Base-by-base conservation (phyloP, 23 tunicate species). In the Corella eumyota region DNA sequence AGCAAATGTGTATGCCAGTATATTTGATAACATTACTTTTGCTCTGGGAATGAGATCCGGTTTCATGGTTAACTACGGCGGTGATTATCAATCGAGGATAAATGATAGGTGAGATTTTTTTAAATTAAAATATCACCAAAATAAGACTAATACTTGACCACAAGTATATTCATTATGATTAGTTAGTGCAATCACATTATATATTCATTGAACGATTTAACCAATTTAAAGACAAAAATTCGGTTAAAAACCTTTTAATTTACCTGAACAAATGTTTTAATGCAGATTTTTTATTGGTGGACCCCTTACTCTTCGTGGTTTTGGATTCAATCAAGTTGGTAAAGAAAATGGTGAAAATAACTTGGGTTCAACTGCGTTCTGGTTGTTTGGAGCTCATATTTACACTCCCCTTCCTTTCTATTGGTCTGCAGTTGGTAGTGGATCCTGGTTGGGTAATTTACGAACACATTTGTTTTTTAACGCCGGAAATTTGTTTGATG, bases 261-360 rank as follows among this genome's bases (percentile, higher is more conserved):
- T 54, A 15, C 32, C 36, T 26, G 57, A 71, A 24, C n/a, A 26
- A 0, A 34, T 50, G 17, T 49, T 73, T 48, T 27, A 58, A 34
- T 72, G 66, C 33, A 50, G 46, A 73, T 90, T 90, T 70, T 80
- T 79, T 61, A 70, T 90, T 20, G 97, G 97, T 1, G 97, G 97
- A 0, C 90, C 90, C 1, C 31, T 80, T 26, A 70, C 83, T 22
- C 60, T 90, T n/a, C 77, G 97, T 1, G 97, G 97, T 3, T 90
- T 90, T 68, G 83, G 81, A 35, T 23, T 58, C 27, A 80, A 90
- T 58, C 24, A 60, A 11, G 77, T 71, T 22, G 97, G 97, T 17
- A 75, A 72, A n/a, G 67, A 44, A 25, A 51, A 32, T 13, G 35
- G 54, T 58, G 85, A 80, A 11, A 25, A 40, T 29, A 74, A 40